Evolutionary conservation across 2,113 vertebrate species (phyloP).

Genomic region (Rhynchopsitta pachyrhyncha): DNA sequence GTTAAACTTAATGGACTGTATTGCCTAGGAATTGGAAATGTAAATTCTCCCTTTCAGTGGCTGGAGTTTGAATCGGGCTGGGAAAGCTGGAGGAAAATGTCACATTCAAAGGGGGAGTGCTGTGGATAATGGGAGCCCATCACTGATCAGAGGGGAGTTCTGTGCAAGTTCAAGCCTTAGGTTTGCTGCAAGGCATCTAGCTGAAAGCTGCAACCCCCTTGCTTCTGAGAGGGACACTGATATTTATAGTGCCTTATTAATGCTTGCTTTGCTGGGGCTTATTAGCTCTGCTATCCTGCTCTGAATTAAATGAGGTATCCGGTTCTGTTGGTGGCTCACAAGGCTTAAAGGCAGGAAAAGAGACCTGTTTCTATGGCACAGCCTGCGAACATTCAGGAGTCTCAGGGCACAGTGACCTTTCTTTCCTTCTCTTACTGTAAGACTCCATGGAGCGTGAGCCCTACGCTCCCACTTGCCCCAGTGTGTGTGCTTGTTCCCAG

Average conservation of each 20-base stretch:
- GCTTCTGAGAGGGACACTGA: not conserved
- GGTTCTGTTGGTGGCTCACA: not conserved
- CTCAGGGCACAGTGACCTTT: not conserved
- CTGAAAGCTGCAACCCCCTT: not conserved
- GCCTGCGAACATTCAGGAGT: accelerated
- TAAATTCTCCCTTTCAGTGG: constrained; percentile 16
- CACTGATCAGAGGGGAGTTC: not conserved
- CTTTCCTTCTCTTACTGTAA: not conserved
- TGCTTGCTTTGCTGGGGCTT: constrained; percentile 8
- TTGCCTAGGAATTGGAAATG: constrained; percentile 27
- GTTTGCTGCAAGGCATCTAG: not conserved
- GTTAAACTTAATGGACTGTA: constrained; percentile 62
- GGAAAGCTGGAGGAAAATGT: constrained; percentile 15
- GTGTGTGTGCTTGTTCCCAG: not conserved
- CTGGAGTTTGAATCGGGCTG: not conserved
- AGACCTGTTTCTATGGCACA: not conserved
- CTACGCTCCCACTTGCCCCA: not conserved
- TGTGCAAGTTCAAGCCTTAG: not conserved
- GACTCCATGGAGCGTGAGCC: accelerated
- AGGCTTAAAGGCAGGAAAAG: not conserved
- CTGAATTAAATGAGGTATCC: not conserved
- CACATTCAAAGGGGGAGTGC: not conserved
- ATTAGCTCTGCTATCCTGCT: not conserved
- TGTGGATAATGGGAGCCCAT: not conserved
- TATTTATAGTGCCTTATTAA: constrained; percentile 31